Evolutionary conservation across 1,140 invertebrate species (phyloP).

Genomic region (Pollicipes pollicipes): DNA sequence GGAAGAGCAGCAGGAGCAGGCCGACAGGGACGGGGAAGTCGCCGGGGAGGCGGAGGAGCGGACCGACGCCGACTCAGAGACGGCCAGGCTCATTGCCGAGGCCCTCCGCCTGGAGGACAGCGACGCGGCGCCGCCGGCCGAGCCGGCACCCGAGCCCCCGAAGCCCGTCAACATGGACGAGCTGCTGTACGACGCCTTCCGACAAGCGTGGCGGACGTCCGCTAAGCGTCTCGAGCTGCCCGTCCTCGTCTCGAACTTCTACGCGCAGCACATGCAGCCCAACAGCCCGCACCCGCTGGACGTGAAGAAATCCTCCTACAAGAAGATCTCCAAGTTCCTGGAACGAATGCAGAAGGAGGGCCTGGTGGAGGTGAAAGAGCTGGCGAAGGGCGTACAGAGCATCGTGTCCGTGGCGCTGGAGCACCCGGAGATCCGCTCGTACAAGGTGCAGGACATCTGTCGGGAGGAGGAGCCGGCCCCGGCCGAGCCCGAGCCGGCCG

Average conservation of each 20-base stretch:
- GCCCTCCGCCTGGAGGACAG: neutral
- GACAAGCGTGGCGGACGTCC: slow-evolving; percentile 51
- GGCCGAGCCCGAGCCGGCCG: slow-evolving; percentile 27
- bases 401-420: slow-evolving; percentile 37
- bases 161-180: slow-evolving; percentile 40
- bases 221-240: slow-evolving; percentile 42
- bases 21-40: neutral
- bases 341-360: slow-evolving; percentile 37
- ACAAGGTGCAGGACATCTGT: slow-evolving; percentile 23
- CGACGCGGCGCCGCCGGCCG: neutral
- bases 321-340: slow-evolving; percentile 68
- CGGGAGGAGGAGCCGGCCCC: slow-evolving; percentile 22
- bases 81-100: neutral
- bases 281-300: slow-evolving; percentile 42
- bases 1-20: slow-evolving; percentile 16
- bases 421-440: slow-evolving; percentile 32
- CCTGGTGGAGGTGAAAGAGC: slow-evolving; percentile 44
- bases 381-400: slow-evolving; percentile 52
- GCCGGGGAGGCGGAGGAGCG: too few relatives aligned
- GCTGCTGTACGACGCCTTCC: slow-evolving; percentile 52
- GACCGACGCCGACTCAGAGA: too few relatives aligned
- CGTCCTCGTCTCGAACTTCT: slow-evolving; percentile 54
- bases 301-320: slow-evolving; percentile 72
- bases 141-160: neutral
- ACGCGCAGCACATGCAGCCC: slow-evolving; percentile 54